Conservation (phyloP, 2,888 invertebrate species). For the Diplazon laetatorius region DNA sequence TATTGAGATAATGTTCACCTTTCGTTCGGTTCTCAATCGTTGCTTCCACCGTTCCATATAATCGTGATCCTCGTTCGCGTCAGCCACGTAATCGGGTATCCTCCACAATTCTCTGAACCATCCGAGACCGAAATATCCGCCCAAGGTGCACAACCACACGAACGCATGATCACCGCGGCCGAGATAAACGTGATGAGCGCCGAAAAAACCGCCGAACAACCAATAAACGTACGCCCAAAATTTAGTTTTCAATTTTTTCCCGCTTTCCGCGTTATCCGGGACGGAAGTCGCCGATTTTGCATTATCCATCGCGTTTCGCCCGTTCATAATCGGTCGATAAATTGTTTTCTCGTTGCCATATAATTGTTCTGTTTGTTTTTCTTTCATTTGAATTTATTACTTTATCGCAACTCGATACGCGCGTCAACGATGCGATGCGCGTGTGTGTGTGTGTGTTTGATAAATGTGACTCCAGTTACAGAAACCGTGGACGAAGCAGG, state of each 20-base stretch:
- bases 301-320: conserved; percentile 4
- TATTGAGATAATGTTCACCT: too few relatives aligned
- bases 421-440: conserved; percentile 7
- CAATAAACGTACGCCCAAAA: conserved; percentile 91
- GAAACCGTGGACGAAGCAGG: conserved; percentile 19
- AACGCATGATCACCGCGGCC: conserved; percentile 95
- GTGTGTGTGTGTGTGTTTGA: too few relatives aligned
- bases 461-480: conserved; percentile 31
- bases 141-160: conserved; percentile 93
- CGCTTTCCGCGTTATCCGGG: conserved; percentile 23
- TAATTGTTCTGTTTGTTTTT: neutral
- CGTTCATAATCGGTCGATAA: conserved; percentile 35
- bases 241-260: conserved; percentile 80
- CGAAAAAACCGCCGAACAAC: conserved; percentile 94
- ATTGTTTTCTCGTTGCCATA: conserved; percentile 13
- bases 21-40: conserved; percentile 86
- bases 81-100: conserved; percentile 93
- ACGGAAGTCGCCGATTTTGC: conserved; percentile 42
- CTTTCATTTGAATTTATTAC: neutral
- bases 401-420: neutral
- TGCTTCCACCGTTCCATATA: conserved; percentile 86
- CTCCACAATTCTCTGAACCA: conserved; percentile 94
- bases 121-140: conserved; percentile 92
- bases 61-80: conserved; percentile 89
- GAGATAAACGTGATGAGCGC: conserved; percentile 95